Base-by-base conservation (phyloP, 2,113 vertebrate genomes). In the Centropus unirufus region DNA sequence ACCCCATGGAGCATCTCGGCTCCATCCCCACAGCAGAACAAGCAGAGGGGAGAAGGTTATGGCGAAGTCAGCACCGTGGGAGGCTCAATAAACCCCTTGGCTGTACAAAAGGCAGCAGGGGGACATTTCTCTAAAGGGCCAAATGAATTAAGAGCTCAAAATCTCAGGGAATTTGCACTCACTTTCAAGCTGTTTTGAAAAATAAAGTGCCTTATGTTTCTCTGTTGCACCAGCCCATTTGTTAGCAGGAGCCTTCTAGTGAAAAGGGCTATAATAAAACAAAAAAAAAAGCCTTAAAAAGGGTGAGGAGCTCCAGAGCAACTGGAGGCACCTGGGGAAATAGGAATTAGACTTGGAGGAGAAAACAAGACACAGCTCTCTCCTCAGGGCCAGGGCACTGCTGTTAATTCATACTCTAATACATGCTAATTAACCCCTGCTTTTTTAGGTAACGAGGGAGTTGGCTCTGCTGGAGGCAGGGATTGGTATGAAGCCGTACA, bases 1-100 rank as follows among this genome's bases (percentile, higher is more conserved):
- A 9, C 5, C 32, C 54, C 29, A 1, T 2, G 7, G 64, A 23
- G 8, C 3, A 0, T 27, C 70, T 70, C 11, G 44, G 42, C 86
- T 62, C 89, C 42, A 7, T 6, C 44, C 23, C 44, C 11, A 0
- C 0, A 1, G 52, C 51, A 55, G 6, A 77, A 15, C 44, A 21
- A 20, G 34, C 58, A 80, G 47, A 74, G 17, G 7, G 18, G 59
- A 51, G 58, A 30, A 40, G 34, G 21, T 46, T 15, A 32, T 0
- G 0, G 40, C 42, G 61, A 83, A 46, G 12, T 13, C 52, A 55
- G 69, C 30, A 6, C 27, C 5, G 21, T 6, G 5, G 29, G 42
- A 67, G 10, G 42, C 55, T 67, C 24, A 3, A 34, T 30, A 72
- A 67, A 29, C 34, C 27, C n/a, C 63, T 36, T 8, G 6, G 46